phyloP scores from a whole-genome alignment of 35 echinoderm and acorn worm genomes.

The Apostichopus californicus region DNA sequence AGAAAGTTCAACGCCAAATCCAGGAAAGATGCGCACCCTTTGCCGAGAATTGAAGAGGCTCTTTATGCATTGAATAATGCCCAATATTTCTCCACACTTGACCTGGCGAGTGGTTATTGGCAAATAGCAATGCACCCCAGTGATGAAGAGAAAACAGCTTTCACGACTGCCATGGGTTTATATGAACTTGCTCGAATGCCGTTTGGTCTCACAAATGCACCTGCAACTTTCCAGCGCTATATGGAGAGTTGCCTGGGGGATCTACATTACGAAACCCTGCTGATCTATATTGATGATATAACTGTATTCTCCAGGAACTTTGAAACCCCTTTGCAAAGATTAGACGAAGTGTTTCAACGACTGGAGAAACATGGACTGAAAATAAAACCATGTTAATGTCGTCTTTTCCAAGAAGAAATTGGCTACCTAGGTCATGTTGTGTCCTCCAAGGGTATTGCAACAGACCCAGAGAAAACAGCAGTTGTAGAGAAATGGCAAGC shows the following conservation, averaged over 20 bases:
- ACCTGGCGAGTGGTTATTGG: not conserved
- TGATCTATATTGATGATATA: constrained; percentile 34
- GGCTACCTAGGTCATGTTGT: constrained; percentile 70
- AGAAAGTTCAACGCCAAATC: constrained; percentile 48
- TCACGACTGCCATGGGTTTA: not conserved
- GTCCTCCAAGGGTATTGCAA: constrained; percentile 48
- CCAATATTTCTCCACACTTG: constrained; percentile 45
- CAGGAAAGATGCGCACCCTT: not conserved
- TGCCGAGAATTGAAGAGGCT: constrained; percentile 60
- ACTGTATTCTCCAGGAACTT: constrained; percentile 35
- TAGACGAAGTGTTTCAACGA: constrained; percentile 54
- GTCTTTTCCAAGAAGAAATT: constrained; percentile 55
- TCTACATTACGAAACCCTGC: constrained; percentile 41
- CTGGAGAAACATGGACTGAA: constrained; percentile 65
- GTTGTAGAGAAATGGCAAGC: too few species aligned
- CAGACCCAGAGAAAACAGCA: constrained; percentile 65
- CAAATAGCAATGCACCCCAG: constrained; percentile 36
- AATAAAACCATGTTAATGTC: not conserved
- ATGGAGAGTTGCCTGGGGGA: constrained; percentile 78
- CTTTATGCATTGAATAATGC: constrained; percentile 56
- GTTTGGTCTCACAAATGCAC: constrained; percentile 70
- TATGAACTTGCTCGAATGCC: constrained; percentile 74
- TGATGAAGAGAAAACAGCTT: constrained; percentile 74
- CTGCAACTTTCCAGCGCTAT: constrained; percentile 71
- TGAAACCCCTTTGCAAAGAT: constrained; percentile 32